phyloP scores from a whole-genome alignment of 2,113 vertebrate species.

The Pagrus major region DNA sequence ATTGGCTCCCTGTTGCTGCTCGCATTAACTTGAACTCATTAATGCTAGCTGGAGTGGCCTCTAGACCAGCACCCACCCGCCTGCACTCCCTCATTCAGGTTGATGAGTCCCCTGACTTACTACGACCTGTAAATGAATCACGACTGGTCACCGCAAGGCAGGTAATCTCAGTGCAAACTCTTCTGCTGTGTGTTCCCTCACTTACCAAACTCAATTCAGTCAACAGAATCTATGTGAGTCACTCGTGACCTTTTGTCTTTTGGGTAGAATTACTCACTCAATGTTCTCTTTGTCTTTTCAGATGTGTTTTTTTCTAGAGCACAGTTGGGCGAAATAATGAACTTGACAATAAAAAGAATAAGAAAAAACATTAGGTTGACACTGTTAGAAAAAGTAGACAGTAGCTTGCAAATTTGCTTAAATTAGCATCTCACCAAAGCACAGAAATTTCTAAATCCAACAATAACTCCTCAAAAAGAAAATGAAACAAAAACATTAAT shows the following conservation, averaged over 20 bases:
- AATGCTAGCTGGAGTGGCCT: not conserved
- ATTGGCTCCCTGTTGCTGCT: not conserved
- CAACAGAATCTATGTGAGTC: too few relatives aligned
- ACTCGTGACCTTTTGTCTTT: too few relatives aligned
- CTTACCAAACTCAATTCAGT: not conserved
- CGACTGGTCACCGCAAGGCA: not conserved
- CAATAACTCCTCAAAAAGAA: too few relatives aligned
- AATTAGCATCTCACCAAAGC: too few relatives aligned
- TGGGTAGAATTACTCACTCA: too few relatives aligned
- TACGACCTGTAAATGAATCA: not conserved
- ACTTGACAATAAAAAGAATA: too few relatives aligned
- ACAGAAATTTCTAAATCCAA: too few relatives aligned
- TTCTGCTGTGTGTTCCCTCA: not conserved
- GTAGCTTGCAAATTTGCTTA: not conserved
- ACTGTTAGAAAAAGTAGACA: not conserved
- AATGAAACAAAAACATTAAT: too few relatives aligned
- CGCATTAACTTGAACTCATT: not conserved
- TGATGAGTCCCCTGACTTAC: too few relatives aligned
- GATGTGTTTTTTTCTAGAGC: not conserved
- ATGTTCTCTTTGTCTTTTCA: too few relatives aligned
- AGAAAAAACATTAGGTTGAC: not conserved
- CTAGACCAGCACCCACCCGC: not conserved
- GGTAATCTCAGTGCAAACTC: not conserved
- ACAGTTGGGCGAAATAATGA: not conserved
- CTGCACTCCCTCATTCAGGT: not conserved